These are phyloP conservation scores for Ataeniobius toweri DNA, from an alignment of 2,797 vertebrate species.

Conservation along the genomic window DNA sequence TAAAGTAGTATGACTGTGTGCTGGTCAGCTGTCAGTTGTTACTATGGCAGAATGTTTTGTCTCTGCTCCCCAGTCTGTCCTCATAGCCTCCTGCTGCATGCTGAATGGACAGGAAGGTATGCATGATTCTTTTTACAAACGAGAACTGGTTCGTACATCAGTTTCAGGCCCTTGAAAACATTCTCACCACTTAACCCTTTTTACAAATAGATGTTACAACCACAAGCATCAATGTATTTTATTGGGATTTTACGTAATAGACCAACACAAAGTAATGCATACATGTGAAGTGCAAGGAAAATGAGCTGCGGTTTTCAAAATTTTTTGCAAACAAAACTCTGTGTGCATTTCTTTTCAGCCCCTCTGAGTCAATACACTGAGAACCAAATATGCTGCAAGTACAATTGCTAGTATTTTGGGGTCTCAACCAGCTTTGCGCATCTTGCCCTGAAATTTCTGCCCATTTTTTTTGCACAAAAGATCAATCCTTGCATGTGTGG, in stretches of 20 bases:
- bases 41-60: constrained; percentile 39
- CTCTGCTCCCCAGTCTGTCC: constrained; percentile 29
- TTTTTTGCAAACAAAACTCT: not conserved
- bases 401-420: not conserved
- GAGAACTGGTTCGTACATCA: constrained; percentile 13
- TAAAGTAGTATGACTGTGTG: constrained; percentile 35
- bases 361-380: not conserved
- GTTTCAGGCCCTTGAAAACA: not conserved
- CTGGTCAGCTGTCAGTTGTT: constrained; percentile 54
- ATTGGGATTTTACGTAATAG: not conserved
- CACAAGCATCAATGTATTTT: not conserved
- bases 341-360: not conserved
- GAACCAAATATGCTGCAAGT: not conserved
- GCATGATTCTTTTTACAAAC: constrained; percentile 17
- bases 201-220: not conserved
- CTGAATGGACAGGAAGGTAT: constrained; percentile 14
- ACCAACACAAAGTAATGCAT: not conserved
- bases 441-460: not conserved
- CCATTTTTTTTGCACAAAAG: not conserved
- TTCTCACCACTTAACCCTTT: not conserved
- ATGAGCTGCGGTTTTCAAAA: not conserved
- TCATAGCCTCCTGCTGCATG: constrained; percentile 24
- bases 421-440: not conserved
- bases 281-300: not conserved
- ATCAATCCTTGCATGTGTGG: not conserved